Percentiles rank a stretch among this genome's conserved stretches.
Evolutionary conservation across 23 tunicate genomes (phyloP).

Genomic region (Halocynthia aurantium): DNA sequence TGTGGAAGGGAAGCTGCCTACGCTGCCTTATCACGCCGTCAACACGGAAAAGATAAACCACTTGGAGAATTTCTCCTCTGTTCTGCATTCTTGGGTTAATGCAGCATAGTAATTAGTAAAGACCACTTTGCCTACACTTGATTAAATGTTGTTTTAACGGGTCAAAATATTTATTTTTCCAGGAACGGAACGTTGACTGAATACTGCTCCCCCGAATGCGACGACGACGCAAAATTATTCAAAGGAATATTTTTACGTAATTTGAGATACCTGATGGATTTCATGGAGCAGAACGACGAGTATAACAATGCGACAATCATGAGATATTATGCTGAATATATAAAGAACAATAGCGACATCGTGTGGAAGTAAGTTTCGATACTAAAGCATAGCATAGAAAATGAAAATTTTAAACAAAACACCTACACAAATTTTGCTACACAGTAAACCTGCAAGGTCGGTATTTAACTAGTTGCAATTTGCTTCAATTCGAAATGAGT

Average conservation of each 20-base stretch:
- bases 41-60: no score
- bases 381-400: no score
- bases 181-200: slow-evolving; percentile 75
- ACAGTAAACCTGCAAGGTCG: no score
- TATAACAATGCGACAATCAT: slow-evolving; percentile 2
- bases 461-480: no score
- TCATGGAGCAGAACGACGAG: slow-evolving; percentile 10
- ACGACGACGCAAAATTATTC: slow-evolving; percentile 76
- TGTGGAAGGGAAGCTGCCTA: no score
- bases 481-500: no score
- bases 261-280: slow-evolving; percentile 63
- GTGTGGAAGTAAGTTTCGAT: slow-evolving; percentile 38
- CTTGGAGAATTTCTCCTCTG: no score
- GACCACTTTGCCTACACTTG: not conserved
- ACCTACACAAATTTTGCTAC: no score
- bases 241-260: slow-evolving; percentile 80
- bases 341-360: slow-evolving; percentile 68
- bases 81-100: no score
- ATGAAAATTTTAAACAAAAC: no score
- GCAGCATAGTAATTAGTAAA: no score
- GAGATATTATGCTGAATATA: slow-evolving; percentile 23
- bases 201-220: slow-evolving; percentile 74
- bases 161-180: not conserved
- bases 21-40: no score
- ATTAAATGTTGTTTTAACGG: not conserved